Conservation (phyloP, 2,113 vertebrate genomes). For the Onychostoma macrolepis region DNA sequence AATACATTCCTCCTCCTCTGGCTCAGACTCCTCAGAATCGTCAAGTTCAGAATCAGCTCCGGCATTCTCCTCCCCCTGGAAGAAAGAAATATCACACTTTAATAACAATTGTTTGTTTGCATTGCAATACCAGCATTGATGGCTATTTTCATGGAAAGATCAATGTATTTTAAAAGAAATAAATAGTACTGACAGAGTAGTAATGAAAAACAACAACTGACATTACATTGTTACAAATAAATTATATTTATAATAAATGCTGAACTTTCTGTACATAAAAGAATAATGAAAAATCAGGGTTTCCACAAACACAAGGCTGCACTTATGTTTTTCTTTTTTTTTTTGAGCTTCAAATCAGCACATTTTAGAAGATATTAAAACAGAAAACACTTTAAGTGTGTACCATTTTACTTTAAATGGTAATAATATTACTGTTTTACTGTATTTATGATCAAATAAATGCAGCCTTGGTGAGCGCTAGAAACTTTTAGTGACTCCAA, state of each 20-base stretch:
- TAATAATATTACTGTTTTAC: background rate
- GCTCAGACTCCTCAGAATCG: slow-evolving; percentile 47
- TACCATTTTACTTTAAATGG: background rate
- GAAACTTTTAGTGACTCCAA: background rate
- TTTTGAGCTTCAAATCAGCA: background rate
- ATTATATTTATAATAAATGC: background rate
- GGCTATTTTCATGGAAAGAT: too few relatives aligned
- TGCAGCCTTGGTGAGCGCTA: background rate
- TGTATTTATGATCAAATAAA: background rate
- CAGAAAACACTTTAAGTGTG: background rate
- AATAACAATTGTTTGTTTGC: too few relatives aligned
- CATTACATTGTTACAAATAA: background rate
- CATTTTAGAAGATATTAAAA: background rate
- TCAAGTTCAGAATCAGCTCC: slow-evolving; percentile 50
- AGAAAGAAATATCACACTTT: background rate
- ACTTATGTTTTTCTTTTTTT: too few relatives aligned
- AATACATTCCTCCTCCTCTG: slow-evolving; percentile 42
- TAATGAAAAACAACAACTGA: too few relatives aligned
- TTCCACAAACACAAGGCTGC: background rate
- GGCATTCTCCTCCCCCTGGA: slow-evolving; percentile 30
- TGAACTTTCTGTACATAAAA: background rate
- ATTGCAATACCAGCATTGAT: too few relatives aligned
- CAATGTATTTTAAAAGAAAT: too few relatives aligned
- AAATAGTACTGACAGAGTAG: too few relatives aligned
- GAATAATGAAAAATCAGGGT: background rate